A percentile compares a stretch with the other conserved stretches of the same genome.
phyloP scores from a whole-genome alignment of 2,113 vertebrate genomes.

The Epinephelus moara region DNA sequence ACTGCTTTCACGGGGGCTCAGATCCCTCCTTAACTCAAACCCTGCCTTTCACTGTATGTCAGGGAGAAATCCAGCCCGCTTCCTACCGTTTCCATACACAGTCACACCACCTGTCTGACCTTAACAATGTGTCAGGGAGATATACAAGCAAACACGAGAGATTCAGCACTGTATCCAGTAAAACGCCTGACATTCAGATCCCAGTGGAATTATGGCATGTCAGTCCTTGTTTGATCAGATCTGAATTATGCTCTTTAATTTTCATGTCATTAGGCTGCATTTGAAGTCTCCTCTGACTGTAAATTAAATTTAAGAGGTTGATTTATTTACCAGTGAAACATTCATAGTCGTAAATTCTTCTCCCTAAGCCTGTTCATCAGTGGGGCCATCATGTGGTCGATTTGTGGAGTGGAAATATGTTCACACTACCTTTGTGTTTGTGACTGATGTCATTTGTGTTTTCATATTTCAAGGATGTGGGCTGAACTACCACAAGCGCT shows the following conservation, averaged over 20 bases:
- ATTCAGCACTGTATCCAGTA: constrained; percentile 11
- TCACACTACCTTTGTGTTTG: background rate
- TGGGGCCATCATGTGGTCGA: constrained; percentile 62
- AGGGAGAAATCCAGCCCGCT: constrained; percentile 14
- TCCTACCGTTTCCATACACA: constrained; percentile 6
- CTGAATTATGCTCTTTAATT: constrained; percentile 6
- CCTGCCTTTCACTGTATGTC: constrained; percentile 14
- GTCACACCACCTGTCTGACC: constrained; percentile 23
- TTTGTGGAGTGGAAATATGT: constrained; percentile 17
- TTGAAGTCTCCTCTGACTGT: constrained; percentile 13
- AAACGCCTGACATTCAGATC: constrained; percentile 56
- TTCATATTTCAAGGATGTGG: constrained; percentile 89
- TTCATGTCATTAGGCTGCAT: constrained; percentile 21
- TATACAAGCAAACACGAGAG: constrained; percentile 25
- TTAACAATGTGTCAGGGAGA: constrained; percentile 33
- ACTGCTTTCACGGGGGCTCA: no score
- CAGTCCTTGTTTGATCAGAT: constrained; percentile 28
- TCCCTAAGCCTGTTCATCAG: background rate
- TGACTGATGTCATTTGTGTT: constrained; percentile 28
- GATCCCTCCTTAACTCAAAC: no score
- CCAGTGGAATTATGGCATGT: constrained; percentile 29
- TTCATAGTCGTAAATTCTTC: background rate
- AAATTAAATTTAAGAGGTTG: constrained; percentile 14
- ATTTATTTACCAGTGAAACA: constrained; percentile 24
- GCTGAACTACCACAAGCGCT: constrained; percentile 98